These are phyloP conservation scores for Aurelia aurita DNA, from an alignment of 30 jellyfish, hydroid and myxozoan species.

Conservation along the genomic window DNA sequence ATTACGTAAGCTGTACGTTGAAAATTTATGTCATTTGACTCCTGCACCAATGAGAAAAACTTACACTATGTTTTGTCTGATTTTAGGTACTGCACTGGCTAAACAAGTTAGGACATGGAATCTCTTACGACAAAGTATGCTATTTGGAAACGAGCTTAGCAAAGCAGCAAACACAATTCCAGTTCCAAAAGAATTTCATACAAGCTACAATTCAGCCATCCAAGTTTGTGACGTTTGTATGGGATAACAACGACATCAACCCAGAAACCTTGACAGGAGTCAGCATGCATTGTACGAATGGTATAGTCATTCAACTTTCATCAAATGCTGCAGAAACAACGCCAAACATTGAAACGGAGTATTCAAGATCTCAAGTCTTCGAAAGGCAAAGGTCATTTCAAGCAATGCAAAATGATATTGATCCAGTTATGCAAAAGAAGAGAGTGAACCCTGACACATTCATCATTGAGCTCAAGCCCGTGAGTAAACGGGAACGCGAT, in stretches of 20 bases:
- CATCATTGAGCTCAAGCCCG: neutral
- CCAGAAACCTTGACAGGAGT: conserved; percentile 26
- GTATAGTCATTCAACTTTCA: conserved; percentile 6
- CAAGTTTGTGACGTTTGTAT: conserved; percentile 25
- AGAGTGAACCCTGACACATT: neutral
- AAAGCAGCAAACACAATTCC: neutral
- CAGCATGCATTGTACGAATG: conserved; percentile 9
- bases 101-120: conserved; percentile 13
- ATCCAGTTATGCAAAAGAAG: too few species aligned
- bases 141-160: conserved; percentile 16
- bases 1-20: too few species aligned
- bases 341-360: neutral
- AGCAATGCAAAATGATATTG: conserved; percentile 15
- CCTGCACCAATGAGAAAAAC: too few species aligned
- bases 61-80: too few species aligned
- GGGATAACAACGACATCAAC: conserved; percentile 43
- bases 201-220: conserved; percentile 10
- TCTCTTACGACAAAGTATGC: conserved; percentile 11
- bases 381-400: conserved; percentile 15
- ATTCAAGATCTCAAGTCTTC: neutral
- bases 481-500: conserved; percentile 1
- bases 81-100: too few species aligned
- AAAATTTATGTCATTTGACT: too few species aligned
- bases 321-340: too few species aligned
- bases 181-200: neutral